Evolutionary conservation across 2,797 vertebrate species (phyloP).

Genomic region (Alosa sapidissima): DNA sequence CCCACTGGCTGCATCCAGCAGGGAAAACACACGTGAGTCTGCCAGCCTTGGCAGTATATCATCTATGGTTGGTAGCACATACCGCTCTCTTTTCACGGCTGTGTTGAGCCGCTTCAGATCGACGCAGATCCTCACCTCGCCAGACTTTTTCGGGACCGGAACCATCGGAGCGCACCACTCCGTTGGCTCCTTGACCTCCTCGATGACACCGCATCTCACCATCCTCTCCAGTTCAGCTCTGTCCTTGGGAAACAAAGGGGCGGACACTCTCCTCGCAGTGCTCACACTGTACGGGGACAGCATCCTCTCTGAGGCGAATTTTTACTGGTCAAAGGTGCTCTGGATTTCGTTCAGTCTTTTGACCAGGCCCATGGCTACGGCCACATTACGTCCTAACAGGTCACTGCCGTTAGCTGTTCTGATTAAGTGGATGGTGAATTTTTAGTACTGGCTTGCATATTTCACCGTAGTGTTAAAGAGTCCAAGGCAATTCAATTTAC

Average conservation of each 20-base stretch:
- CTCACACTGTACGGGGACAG: conserved; percentile 2
- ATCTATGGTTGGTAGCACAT: neutral
- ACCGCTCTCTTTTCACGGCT: neutral
- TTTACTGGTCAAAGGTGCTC: no score
- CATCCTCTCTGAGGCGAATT: neutral
- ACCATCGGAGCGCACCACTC: neutral
- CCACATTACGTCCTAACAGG: no score
- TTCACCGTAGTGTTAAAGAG: no score
- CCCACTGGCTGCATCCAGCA: conserved; percentile 11
- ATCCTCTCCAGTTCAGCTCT: no score
- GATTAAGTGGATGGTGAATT: no score
- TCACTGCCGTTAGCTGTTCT: no score
- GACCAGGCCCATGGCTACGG: no score
- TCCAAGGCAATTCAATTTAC: no score
- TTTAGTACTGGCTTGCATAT: no score
- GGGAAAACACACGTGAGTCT: neutral
- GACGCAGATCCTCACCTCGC: conserved; percentile 7
- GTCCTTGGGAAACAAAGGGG: neutral
- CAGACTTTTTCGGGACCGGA: neutral
- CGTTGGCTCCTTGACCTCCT: neutral
- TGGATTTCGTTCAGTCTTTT: no score
- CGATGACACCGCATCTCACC: neutral
- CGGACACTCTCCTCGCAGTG: neutral
- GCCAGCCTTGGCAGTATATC: neutral
- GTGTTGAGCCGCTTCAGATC: neutral